phyloP scores from a whole-genome alignment of 2,113 vertebrate genomes.

The Otolemur garnettii region DNA sequence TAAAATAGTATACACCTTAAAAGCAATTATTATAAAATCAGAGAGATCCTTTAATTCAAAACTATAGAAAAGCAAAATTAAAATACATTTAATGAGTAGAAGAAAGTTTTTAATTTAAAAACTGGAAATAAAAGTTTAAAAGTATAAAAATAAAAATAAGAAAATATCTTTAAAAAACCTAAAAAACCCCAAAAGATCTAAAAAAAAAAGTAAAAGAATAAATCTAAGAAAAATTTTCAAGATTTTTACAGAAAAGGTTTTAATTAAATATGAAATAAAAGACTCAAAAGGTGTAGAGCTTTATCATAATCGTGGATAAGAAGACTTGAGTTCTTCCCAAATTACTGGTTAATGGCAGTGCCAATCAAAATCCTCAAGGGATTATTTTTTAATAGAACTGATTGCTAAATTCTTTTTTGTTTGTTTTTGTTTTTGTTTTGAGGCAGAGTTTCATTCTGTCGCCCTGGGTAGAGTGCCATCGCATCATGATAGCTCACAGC shows the following conservation, averaged over 20 bases:
- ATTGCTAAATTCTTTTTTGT: not conserved
- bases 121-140: slow-evolving; percentile 8
- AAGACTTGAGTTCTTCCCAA: not conserved
- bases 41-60: not conserved
- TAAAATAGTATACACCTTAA: not conserved
- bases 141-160: slow-evolving; percentile 30
- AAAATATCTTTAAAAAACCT: slow-evolving; percentile 3
- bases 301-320: not conserved
- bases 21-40: slow-evolving; percentile 41
- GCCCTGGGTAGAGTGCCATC: too few species aligned
- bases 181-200: slow-evolving; percentile 12
- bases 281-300: not conserved
- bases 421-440: too few species aligned
- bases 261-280: not conserved
- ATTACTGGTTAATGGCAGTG: not conserved
- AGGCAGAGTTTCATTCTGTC: too few species aligned
- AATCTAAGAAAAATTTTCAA: slow-evolving; percentile 30
- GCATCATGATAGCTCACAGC: too few species aligned
- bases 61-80: not conserved
- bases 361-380: not conserved
- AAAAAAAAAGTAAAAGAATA: not conserved
- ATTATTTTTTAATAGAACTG: not conserved
- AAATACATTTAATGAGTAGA: not conserved
- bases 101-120: not conserved
- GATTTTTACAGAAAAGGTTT: not conserved